Evolutionary conservation across 2,113 vertebrate species (phyloP), one percentile per base, ranked within the genome.

Genomic region (Phyllostomus discolor): DNA sequence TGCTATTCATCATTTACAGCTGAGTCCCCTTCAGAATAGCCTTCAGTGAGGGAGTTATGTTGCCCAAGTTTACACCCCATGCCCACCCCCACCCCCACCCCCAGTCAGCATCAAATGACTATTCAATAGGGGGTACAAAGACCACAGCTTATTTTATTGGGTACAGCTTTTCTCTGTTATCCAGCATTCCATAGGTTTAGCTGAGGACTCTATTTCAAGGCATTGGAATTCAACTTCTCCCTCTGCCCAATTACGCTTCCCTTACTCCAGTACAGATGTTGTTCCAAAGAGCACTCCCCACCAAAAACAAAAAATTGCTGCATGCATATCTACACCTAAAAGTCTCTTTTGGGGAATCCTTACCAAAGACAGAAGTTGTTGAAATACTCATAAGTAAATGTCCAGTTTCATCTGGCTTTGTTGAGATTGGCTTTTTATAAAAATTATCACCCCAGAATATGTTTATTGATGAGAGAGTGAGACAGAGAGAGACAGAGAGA

Each of bases 341-440:
- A 24, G 16, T 79, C 33, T 81, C 46, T 91, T 88, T 76, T 26
- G 8, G 69, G 41, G 69, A 62, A 93, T 22, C 1, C 28, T 93
- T 85, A 38, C 26, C 33, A 38, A 96, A 95, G 66, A 91, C 16
- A 72, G 19, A 75, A 4, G 11, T 66, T 94, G 41, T 75, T 83
- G 64, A 94, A 93, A 17, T 93, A 64, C 57, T 76, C 54, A 95
- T 87, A 95, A 90, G 50, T 73, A 78, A 93, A 48, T 28, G 84
- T 76, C 43, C 26, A 84, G 79, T 52, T 84, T 95, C 41, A 59
- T 72, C 46, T 72, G 48, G 66, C 28, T 91, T 88, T 87, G 5
- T 83, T 20, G 17, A 84, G 50, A 69, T n/a, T 70, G 62, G 5
- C 16, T 76, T 94, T 96, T 31, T 11, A 31, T 26, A 62, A 59